Evolutionary conservation across 1,140 invertebrate species (phyloP).

Genomic region (Samia ricini): DNA sequence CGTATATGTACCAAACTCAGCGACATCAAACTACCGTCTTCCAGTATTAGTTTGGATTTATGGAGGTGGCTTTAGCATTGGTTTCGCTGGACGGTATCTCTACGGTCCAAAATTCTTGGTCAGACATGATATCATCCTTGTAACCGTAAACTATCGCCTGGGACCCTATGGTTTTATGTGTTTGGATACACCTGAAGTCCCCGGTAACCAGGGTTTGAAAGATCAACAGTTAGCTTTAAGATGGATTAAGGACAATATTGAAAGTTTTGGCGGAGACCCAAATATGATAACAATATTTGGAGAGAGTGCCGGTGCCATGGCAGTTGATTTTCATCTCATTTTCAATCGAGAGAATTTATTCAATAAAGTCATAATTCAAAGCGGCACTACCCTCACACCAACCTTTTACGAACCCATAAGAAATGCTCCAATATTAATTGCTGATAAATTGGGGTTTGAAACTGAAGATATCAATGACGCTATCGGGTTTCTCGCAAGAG

Average conservation of each 20-base stretch:
- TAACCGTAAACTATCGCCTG: not conserved
- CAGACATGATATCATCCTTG: slow-evolving; percentile 1
- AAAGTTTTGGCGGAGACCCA: slow-evolving; percentile 25
- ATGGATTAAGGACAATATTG: slow-evolving; percentile 29
- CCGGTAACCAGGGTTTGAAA: too few species aligned
- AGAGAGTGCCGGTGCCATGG: slow-evolving; percentile 26
- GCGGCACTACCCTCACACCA: slow-evolving; percentile 22
- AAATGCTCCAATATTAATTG: not conserved
- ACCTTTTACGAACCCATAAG: slow-evolving; percentile 11
- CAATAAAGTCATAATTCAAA: slow-evolving; percentile 18
- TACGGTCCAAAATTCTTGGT: slow-evolving; percentile 4
- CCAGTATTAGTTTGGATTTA: not conserved
- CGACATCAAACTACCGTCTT: not conserved
- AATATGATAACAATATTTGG: slow-evolving; percentile 27
- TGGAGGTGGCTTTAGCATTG: not conserved
- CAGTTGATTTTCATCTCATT: slow-evolving; percentile 27
- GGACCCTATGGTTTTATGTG: too few species aligned
- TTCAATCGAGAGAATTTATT: slow-evolving; percentile 27
- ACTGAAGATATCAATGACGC: slow-evolving; percentile 17
- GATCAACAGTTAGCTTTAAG: slow-evolving; percentile 25
- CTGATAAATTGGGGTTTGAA: not conserved
- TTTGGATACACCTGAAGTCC: slow-evolving; percentile 25
- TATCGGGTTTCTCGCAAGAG: slow-evolving; percentile 16
- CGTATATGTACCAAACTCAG: not conserved
- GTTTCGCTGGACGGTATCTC: not conserved